A percentile compares a stretch with the other conserved stretches of the same genome.
Conservation (phyloP, 1,140 invertebrate genomes). For the Heliconius himera region DNA sequence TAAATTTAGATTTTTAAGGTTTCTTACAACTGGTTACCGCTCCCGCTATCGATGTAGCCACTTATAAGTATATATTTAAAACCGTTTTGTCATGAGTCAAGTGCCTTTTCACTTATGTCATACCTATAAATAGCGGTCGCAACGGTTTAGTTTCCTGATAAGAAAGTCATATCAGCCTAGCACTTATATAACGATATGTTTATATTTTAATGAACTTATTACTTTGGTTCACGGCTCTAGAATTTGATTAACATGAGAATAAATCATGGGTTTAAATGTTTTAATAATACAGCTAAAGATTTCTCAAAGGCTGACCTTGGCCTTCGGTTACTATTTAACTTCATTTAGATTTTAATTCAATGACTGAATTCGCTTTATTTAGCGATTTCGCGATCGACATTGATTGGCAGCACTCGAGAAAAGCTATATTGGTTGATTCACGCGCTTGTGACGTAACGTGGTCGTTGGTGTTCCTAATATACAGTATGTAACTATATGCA, state of each 20-base stretch:
- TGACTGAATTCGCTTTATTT: slow-evolving; percentile 38
- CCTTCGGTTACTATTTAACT: slow-evolving; percentile 6
- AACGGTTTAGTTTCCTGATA: slow-evolving; percentile 38
- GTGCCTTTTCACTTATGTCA: slow-evolving; percentile 39
- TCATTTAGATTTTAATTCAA: slow-evolving; percentile 6
- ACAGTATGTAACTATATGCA: slow-evolving; percentile 45
- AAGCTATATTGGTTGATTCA: slow-evolving; percentile 51
- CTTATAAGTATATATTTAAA: slow-evolving; percentile 11
- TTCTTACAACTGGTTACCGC: slow-evolving; percentile 15
- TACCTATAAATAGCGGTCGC: slow-evolving; percentile 40
- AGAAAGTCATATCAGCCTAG: slow-evolving; percentile 37
- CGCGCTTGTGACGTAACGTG: slow-evolving; percentile 56
- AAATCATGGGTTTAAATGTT: neutral
- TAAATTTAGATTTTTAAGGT: slow-evolving; percentile 14
- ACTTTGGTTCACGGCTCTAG: slow-evolving; percentile 19
- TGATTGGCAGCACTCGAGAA: slow-evolving; percentile 55
- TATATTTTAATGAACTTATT: slow-evolving; percentile 32
- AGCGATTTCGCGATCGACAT: slow-evolving; percentile 53
- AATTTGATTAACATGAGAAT: neutral
- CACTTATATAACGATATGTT: slow-evolving; percentile 32
- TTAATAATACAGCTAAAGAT: neutral
- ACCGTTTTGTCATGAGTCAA: slow-evolving; percentile 30
- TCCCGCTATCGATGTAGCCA: neutral
- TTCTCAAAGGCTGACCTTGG: neutral
- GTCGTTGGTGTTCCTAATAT: slow-evolving; percentile 48